phyloP scores from a whole-genome alignment of 35 echinoderm and acorn worm genomes.

The Stichopus chloronotus region DNA sequence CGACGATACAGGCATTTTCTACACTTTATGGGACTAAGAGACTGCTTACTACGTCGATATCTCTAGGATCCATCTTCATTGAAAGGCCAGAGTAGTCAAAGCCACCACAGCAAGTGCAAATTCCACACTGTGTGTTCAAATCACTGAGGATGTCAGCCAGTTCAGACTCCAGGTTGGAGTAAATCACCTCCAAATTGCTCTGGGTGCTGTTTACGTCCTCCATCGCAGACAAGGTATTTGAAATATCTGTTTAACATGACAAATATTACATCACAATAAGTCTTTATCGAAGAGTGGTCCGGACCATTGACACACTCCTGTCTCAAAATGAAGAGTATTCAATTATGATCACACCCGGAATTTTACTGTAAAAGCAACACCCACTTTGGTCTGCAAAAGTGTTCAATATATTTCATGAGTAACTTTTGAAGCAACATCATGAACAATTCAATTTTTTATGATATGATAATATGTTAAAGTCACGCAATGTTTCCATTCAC shows the following conservation, averaged over 20 bases:
- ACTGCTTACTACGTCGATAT: conserved; percentile 36
- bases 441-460: too few species aligned
- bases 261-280: background rate
- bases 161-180: conserved; percentile 23
- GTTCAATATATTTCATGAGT: too few species aligned
- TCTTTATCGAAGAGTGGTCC: background rate
- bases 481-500: too few species aligned
- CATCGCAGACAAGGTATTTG: conserved; percentile 57
- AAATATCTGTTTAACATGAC: conserved; percentile 54
- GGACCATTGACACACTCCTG: too few species aligned
- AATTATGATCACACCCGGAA: too few species aligned
- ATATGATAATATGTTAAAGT: too few species aligned
- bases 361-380: too few species aligned
- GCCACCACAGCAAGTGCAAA: conserved; percentile 53
- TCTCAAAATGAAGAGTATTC: too few species aligned
- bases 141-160: background rate
- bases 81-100: conserved; percentile 59
- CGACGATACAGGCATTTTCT: too few species aligned
- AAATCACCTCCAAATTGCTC: conserved; percentile 53
- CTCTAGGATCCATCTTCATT: conserved; percentile 59
- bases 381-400: too few species aligned
- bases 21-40: too few species aligned
- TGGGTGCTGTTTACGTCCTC: conserved; percentile 62
- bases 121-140: background rate
- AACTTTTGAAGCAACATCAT: too few species aligned